Evolutionary conservation across 2,888 invertebrate species (phyloP), one percentile per base, ranked within the genome.

Genomic region (Erebia epiphron): DNA sequence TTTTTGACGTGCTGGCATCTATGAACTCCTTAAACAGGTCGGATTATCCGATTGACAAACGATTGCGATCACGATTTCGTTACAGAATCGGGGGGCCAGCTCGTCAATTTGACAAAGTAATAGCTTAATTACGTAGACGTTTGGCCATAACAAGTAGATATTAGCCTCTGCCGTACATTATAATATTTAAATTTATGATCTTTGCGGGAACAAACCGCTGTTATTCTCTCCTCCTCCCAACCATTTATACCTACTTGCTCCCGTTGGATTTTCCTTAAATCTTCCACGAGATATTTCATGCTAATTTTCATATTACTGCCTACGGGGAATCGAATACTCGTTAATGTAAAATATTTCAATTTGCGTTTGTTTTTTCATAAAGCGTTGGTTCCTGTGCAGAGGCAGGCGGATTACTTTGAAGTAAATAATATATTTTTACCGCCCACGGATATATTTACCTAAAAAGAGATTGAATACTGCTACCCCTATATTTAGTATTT

Each of bases 191-290:
- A 69, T 69, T 71, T 71, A 73, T 69, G 61, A 56, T 67, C 65
- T 67, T 67, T 56, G 18, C 35, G 65, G 69, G 61, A 65, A 69
- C 66, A 41, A 66, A 52, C 43, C 60, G n/a, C 46, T 9, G 43
- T 68, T 72, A 69, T 70, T 72, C 58, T 72, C 58, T 35, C 26
- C 46, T 49, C 16, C 65, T 64, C 43, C 69, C 35, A 10, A 61
- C 57, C 71, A 41, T 73, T 73, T 71, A 57, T 57, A 35, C 26
- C 57, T 58, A 58, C 41, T 68, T 35, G 67, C 41, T 70, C 66
- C 72, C 73, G 50, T 41, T 65, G 68, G 73, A 72, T 66, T 49
- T 68, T 69, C 62, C 69, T 68, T 70, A 66, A 74, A 74, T 72
- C 69, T 72, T 70, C 67, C 67, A 43, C 41, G 46, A 69, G 69